These are phyloP conservation scores for Tiliacea citrago DNA, from an alignment of 2,888 invertebrate genomes.

Conservation along the genomic window DNA sequence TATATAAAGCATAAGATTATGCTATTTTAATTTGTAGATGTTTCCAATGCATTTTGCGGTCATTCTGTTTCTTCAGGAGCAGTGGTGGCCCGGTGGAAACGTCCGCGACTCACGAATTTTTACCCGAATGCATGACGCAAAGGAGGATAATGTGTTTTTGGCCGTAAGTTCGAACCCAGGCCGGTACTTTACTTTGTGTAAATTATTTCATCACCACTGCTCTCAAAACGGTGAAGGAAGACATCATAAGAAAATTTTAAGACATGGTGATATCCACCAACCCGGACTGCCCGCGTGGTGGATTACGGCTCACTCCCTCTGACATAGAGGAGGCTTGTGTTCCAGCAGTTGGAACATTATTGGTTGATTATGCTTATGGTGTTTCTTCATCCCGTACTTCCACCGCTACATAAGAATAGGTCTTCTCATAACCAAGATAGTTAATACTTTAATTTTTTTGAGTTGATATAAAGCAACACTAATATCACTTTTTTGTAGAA, in stretches of 20 bases:
- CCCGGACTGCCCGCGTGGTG: background rate
- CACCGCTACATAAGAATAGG: background rate
- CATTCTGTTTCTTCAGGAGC: background rate
- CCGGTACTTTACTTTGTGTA: background rate
- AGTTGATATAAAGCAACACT: background rate
- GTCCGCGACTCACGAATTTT: background rate
- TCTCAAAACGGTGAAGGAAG: background rate
- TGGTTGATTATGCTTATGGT: background rate
- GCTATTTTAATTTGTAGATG: background rate
- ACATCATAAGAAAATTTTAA: background rate
- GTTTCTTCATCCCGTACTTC: background rate
- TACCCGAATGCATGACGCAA: too few relatives aligned
- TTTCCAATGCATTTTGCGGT: too few relatives aligned
- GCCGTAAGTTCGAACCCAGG: background rate
- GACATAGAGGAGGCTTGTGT: background rate
- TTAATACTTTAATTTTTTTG: too few relatives aligned
- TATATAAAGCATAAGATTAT: slow-evolving; percentile 8
- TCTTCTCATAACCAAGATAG: background rate
- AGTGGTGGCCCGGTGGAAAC: background rate
- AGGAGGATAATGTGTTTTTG: too few relatives aligned
- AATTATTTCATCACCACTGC: background rate
- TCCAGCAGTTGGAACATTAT: background rate
- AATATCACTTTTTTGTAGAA: background rate
- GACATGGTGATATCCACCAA: background rate
- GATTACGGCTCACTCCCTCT: background rate